These are phyloP conservation scores for Perca schrenkii DNA, from an alignment of 2,113 vertebrate species.

Conservation along the genomic window DNA sequence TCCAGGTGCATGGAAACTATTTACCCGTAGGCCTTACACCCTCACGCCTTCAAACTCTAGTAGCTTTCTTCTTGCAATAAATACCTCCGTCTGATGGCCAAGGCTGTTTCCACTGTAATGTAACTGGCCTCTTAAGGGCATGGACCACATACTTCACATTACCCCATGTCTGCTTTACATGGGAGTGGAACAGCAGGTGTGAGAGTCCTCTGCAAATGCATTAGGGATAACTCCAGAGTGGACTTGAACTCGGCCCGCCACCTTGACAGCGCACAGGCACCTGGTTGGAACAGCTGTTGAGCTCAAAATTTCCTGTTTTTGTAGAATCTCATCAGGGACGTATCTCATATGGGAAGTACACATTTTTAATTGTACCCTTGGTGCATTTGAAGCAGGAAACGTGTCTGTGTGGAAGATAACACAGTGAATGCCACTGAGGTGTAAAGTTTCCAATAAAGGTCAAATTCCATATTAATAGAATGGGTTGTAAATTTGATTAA, in stretches of 20 bases:
- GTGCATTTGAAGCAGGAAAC: slow-evolving; percentile 10
- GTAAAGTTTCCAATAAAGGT: slow-evolving; percentile 27
- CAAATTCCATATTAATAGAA: slow-evolving; percentile 20
- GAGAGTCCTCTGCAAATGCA: slow-evolving; percentile 41
- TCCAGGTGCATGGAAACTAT: slow-evolving; percentile 71
- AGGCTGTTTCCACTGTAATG: slow-evolving; percentile 59
- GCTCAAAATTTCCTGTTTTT: slow-evolving; percentile 28
- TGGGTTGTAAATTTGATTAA: neutral
- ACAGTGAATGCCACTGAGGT: slow-evolving; percentile 1
- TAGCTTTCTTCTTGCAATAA: slow-evolving; percentile 59
- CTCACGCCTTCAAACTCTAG: slow-evolving; percentile 25
- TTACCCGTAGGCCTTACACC: slow-evolving; percentile 39
- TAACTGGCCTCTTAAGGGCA: slow-evolving; percentile 54
- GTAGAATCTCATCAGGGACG: slow-evolving; percentile 14
- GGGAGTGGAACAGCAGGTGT: slow-evolving; percentile 19
- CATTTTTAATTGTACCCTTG: neutral
- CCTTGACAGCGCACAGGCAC: slow-evolving; percentile 9
- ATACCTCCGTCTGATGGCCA: slow-evolving; percentile 60
- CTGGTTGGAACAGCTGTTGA: slow-evolving; percentile 12
- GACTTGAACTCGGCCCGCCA: slow-evolving; percentile 38
- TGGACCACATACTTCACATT: slow-evolving; percentile 50
- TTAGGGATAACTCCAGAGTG: neutral
- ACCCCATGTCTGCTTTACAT: slow-evolving; percentile 46
- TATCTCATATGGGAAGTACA: slow-evolving; percentile 15
- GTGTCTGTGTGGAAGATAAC: neutral